A percentile compares a stretch with the other conserved stretches of the same genome.
These are phyloP conservation scores for Phymorhynchus buccinoides DNA, from an alignment of 1,140 invertebrate species.

Conservation along the genomic window DNA sequence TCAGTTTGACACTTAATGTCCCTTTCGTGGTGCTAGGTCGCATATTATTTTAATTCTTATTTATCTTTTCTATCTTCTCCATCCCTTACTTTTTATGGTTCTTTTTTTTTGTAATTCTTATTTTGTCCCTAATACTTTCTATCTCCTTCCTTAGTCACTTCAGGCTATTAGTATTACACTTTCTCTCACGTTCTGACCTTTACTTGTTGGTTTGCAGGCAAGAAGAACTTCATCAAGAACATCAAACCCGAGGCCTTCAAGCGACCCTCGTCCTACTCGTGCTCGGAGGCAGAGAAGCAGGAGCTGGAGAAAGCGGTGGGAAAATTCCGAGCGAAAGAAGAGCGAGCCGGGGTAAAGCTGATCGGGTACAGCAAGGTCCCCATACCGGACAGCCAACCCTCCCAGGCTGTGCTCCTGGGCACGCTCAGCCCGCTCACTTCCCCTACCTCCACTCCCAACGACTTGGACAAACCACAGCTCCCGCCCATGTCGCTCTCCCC, in stretches of 20 bases:
- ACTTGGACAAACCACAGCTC: no score
- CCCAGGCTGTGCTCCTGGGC: conserved; percentile 69
- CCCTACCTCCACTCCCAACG: conserved; percentile 61
- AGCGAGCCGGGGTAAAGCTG: conserved; percentile 45
- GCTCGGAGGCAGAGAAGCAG: conserved; percentile 57
- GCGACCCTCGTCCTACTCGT: conserved; percentile 68
- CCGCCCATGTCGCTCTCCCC: conserved; percentile 58
- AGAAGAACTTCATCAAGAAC: conserved; percentile 70
- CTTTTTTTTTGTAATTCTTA: no score
- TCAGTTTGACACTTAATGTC: no score
- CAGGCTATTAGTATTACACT: no score
- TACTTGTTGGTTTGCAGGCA: no score
- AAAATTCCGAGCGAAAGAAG: conserved; percentile 20
- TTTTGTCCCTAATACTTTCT: no score
- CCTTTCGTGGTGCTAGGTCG: no score
- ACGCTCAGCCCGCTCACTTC: conserved; percentile 61
- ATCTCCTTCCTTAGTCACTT: no score
- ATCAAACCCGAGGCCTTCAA: conserved; percentile 69
- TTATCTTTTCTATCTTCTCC: no score
- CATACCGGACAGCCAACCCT: conserved; percentile 36
- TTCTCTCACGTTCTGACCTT: no score
- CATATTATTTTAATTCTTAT: no score
- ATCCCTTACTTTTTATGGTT: no score
- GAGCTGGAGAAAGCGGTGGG: conserved; percentile 24
- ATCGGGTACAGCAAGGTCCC: conserved; percentile 72